These are phyloP conservation scores for Cygnus olor DNA, from an alignment of 2,797 vertebrate species.

Conservation along the genomic window DNA sequence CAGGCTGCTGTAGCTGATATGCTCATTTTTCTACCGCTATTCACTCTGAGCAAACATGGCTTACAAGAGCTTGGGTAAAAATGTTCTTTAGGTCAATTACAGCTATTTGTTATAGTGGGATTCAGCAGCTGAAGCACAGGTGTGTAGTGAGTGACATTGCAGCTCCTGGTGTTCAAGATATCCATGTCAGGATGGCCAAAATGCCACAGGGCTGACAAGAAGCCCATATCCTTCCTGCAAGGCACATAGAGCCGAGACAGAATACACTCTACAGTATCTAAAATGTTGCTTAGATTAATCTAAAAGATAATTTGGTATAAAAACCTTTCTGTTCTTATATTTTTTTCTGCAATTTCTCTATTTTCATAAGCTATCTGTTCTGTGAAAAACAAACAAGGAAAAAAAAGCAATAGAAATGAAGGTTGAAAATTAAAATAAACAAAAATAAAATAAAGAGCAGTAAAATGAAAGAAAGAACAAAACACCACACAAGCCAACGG, in stretches of 20 bases:
- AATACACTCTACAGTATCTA: neutral
- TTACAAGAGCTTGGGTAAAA: neutral
- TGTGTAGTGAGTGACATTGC: neutral
- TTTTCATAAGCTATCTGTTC: neutral
- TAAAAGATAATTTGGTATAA: neutral
- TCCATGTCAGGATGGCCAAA: neutral
- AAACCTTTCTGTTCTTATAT: neutral
- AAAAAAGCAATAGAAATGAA: neutral
- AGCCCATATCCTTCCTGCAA: neutral
- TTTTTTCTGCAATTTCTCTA: neutral
- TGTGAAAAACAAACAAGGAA: neutral
- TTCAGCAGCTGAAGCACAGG: neutral
- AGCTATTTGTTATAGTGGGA: neutral
- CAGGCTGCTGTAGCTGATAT: neutral
- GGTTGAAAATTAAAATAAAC: neutral
- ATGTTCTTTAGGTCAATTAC: neutral
- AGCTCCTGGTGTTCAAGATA: neutral
- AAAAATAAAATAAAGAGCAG: neutral
- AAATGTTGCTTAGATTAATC: neutral
- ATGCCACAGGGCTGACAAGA: neutral
- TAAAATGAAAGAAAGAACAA: neutral
- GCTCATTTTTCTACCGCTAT: neutral
- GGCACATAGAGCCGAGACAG: fast-evolving
- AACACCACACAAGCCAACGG: neutral
- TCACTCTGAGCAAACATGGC: neutral